Evolutionary conservation across 1,140 invertebrate genomes (phyloP).

Genomic region (Caenorhabditis inopinata): DNA sequence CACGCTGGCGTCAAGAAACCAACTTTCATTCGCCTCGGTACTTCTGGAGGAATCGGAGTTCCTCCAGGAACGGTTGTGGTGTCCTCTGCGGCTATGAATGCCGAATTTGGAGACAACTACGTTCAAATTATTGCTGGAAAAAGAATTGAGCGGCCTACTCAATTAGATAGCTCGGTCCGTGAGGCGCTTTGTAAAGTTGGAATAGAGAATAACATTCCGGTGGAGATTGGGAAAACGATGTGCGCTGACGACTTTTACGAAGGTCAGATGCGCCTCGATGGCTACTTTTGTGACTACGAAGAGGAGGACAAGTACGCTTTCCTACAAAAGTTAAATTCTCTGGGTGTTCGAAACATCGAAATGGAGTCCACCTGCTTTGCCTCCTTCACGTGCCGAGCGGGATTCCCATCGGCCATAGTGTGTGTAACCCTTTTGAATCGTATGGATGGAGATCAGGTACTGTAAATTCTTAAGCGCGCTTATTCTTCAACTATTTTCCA

Average conservation of each 20-base stretch:
- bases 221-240: slow-evolving; percentile 84
- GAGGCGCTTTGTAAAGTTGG: slow-evolving; percentile 77
- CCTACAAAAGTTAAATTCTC: slow-evolving; percentile 74
- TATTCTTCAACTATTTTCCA: background rate
- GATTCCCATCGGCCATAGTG: slow-evolving; percentile 78
- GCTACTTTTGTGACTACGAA: slow-evolving; percentile 91
- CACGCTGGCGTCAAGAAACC: slow-evolving; percentile 82
- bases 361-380: slow-evolving; percentile 93
- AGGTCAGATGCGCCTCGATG: slow-evolving; percentile 91
- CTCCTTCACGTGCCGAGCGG: slow-evolving; percentile 88
- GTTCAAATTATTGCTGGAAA: slow-evolving; percentile 84
- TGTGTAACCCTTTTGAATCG: slow-evolving; percentile 91
- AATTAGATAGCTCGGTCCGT: slow-evolving; percentile 78
- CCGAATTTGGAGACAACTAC: slow-evolving; percentile 50
- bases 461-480: background rate
- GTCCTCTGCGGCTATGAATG: slow-evolving; percentile 59
- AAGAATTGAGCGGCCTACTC: slow-evolving; percentile 76
- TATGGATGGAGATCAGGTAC: slow-evolving; percentile 82
- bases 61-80: slow-evolving; percentile 62
- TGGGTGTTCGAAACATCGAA: slow-evolving; percentile 90
- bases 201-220: slow-evolving; percentile 70
- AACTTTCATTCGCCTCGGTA: slow-evolving; percentile 85
- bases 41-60: slow-evolving; percentile 83
- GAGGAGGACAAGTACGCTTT: slow-evolving; percentile 86
- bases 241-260: slow-evolving; percentile 97